These are phyloP conservation scores for Halictus quadricinctus DNA, from an alignment of 2,888 invertebrate species.

Conservation along the genomic window DNA sequence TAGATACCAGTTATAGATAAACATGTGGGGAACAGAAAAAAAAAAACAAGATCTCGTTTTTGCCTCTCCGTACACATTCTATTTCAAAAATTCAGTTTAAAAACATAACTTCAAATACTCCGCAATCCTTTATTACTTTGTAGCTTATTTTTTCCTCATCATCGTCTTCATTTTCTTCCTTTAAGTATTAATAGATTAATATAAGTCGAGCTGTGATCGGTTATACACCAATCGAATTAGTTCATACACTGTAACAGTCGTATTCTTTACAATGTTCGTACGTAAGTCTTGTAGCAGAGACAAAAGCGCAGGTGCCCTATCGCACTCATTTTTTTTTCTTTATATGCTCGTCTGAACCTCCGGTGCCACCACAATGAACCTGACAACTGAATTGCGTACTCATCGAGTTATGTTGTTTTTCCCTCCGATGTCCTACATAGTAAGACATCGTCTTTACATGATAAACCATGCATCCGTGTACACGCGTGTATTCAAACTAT, in stretches of 20 bases:
- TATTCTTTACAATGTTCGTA: conserved; percentile 81
- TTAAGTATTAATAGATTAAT: conserved; percentile 79
- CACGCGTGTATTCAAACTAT: conserved; percentile 29
- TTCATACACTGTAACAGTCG: conserved; percentile 80
- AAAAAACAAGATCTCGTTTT: conserved; percentile 70
- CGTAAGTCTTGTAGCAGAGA: conserved; percentile 80
- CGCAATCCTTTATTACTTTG: conserved; percentile 79
- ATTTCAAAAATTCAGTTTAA: conserved; percentile 81
- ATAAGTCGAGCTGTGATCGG: conserved; percentile 78
- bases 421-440: conserved; percentile 34
- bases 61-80: conserved; percentile 81
- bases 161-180: conserved; percentile 74
- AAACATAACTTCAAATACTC: conserved; percentile 81
- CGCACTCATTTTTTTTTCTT: conserved; percentile 68
- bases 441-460: conserved; percentile 24
- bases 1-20: conserved; percentile 56
- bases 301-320: conserved; percentile 80
- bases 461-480: conserved; percentile 27
- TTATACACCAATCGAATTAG: conserved; percentile 76
- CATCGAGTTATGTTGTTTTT: conserved; percentile 26
- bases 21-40: conserved; percentile 65
- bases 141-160: conserved; percentile 75
- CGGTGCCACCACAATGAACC: conserved; percentile 61
- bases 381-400: conserved; percentile 45
- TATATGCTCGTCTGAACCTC: conserved; percentile 67